Conservation (phyloP, 92 coral and sea anemone genomes). For the Epizoanthus ramosus region DNA sequence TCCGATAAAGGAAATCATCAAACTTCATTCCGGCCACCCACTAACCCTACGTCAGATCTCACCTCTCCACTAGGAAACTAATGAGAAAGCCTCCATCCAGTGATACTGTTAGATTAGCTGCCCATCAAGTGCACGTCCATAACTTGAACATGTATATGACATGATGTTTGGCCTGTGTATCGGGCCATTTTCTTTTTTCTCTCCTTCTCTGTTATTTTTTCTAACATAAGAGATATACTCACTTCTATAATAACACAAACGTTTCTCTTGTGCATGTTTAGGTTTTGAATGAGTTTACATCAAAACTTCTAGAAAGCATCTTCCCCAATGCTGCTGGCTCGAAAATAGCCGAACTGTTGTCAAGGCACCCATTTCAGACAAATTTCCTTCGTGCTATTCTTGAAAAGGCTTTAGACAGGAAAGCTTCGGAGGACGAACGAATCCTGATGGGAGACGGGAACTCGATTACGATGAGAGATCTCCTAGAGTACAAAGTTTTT, state of each 20-base stretch:
- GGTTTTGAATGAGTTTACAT: constrained; percentile 1
- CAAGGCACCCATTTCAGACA: constrained; percentile 21
- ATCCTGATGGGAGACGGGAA: constrained; percentile 23
- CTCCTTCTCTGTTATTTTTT: no score
- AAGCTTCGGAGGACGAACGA: constrained; percentile 20
- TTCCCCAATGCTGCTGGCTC: constrained; percentile 1
- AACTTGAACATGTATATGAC: no score
- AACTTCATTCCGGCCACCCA: no score
- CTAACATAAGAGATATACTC: no score
- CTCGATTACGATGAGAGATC: constrained; percentile 34
- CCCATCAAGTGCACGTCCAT: no score
- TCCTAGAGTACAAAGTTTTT: constrained; percentile 35
- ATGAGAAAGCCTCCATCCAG: no score
- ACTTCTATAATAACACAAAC: background rate
- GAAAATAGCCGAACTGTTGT: constrained; percentile 28
- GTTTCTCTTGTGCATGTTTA: background rate
- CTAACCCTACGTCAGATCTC: no score
- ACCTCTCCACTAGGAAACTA: no score
- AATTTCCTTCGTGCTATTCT: constrained; percentile 19
- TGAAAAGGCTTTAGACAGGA: constrained; percentile 39
- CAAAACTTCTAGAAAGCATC: background rate
- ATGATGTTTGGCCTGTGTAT: no score
- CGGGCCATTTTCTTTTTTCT: no score
- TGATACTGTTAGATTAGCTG: no score
- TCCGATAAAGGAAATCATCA: no score